Percentiles rank a stretch among this genome's conserved stretches.
phyloP scores from a whole-genome alignment of 1,140 invertebrate species.

The Agrypnia vestita region DNA sequence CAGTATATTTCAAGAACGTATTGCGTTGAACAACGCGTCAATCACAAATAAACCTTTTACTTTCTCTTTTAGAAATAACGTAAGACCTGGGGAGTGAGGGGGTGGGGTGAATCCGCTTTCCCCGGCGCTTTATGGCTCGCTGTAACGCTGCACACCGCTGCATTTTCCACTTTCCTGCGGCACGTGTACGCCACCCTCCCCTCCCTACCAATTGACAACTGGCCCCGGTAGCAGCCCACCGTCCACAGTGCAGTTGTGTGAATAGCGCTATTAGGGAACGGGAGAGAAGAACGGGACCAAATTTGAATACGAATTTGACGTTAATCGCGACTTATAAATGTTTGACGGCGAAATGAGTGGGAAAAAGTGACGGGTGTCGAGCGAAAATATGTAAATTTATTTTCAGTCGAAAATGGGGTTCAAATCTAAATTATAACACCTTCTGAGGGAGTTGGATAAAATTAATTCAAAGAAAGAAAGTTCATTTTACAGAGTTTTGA shows the following conservation, averaged over 20 bases:
- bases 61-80: neutral
- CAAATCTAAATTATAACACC: no score
- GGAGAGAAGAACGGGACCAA: neutral
- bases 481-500: no score
- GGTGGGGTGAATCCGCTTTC: neutral
- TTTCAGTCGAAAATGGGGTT: neutral
- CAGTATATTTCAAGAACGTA: neutral
- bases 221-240: slow-evolving; percentile 41
- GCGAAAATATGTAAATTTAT: neutral
- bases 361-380: neutral
- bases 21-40: neutral
- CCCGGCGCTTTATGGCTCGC: neutral
- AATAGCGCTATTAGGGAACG: slow-evolving; percentile 5
- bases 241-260: slow-evolving; percentile 29
- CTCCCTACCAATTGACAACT: slow-evolving; percentile 44
- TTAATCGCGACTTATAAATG: neutral
- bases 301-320: slow-evolving; percentile 31
- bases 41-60: slow-evolving; percentile 10
- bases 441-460: no score
- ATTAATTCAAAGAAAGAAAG: no score
- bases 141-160: slow-evolving; percentile 37
- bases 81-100: neutral
- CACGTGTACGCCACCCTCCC: slow-evolving; percentile 58
- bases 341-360: neutral
- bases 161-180: slow-evolving; percentile 43